phyloP scores from a whole-genome alignment of 2,113 vertebrate genomes.

The Bagarius yarrelli region DNA sequence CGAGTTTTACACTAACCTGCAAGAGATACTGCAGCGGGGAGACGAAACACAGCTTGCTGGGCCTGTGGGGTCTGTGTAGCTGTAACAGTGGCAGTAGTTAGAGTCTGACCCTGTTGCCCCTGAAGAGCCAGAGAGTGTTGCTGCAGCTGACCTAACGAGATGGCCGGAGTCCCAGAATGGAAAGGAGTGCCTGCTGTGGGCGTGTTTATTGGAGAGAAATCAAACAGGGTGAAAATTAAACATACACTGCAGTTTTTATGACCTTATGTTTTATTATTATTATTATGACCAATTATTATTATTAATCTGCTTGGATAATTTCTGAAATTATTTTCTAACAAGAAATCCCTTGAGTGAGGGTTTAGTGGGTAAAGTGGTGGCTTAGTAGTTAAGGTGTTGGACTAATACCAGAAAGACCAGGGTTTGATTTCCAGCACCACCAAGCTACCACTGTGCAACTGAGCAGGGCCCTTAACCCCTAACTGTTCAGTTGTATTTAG shows the following conservation, averaged over 20 bases:
- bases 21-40: constrained; percentile 76
- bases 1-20: constrained; percentile 67
- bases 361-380: no score
- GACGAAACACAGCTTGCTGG: constrained; percentile 77
- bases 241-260: no score
- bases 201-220: neutral
- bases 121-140: constrained; percentile 73
- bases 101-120: constrained; percentile 67
- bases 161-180: constrained; percentile 73
- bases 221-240: neutral
- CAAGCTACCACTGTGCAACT: no score
- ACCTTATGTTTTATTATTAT: neutral
- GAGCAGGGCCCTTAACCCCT: no score
- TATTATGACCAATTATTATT: no score
- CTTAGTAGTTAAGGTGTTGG: no score
- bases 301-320: no score
- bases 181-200: constrained; percentile 74
- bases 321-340: no score
- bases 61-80: constrained; percentile 68
- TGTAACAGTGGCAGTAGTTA: constrained; percentile 58
- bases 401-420: no score
- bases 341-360: no score
- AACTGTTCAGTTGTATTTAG: no score
- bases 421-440: no score
- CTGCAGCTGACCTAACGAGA: constrained; percentile 79